A percentile compares a stretch with the other conserved stretches of the same genome.
Conservation (phyloP, 2,797 vertebrate genomes). For the Eospalax fontanierii region DNA sequence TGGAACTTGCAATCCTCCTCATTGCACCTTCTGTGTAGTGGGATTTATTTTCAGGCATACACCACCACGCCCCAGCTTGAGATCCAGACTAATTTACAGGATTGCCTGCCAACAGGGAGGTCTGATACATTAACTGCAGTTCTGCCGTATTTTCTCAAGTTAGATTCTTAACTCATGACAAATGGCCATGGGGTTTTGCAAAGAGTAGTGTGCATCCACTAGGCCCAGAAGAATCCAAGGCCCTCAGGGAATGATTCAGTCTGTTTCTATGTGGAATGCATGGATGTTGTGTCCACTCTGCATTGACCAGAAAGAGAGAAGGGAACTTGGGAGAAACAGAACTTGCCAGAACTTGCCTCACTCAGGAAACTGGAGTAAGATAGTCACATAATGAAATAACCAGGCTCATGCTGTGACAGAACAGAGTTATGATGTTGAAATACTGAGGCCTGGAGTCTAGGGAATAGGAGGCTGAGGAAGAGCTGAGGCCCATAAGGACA, state of each 20-base stretch:
- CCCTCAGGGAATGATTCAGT: not conserved
- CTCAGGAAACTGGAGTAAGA: not conserved
- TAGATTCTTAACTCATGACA: not conserved
- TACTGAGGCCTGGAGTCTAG: not conserved
- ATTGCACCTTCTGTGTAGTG: no score
- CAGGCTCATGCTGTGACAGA: not conserved
- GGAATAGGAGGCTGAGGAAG: not conserved
- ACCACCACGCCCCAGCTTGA: no score
- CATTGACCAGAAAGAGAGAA: not conserved
- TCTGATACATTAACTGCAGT: not conserved
- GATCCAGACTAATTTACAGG: not conserved
- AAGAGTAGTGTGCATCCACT: not conserved
- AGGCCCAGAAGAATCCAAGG: not conserved
- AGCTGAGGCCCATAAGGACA: not conserved
- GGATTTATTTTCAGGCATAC: not conserved
- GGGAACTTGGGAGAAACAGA: not conserved
- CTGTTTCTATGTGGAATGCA: not conserved
- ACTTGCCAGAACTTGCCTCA: not conserved
- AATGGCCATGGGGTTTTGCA: not conserved
- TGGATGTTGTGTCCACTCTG: not conserved
- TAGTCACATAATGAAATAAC: not conserved
- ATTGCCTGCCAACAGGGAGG: not conserved
- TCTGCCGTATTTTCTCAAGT: not conserved
- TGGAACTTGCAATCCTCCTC: not conserved
- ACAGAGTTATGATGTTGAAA: not conserved